These are phyloP conservation scores for Molorchus minor DNA, from an alignment of 2,888 invertebrate genomes.

Conservation along the genomic window DNA sequence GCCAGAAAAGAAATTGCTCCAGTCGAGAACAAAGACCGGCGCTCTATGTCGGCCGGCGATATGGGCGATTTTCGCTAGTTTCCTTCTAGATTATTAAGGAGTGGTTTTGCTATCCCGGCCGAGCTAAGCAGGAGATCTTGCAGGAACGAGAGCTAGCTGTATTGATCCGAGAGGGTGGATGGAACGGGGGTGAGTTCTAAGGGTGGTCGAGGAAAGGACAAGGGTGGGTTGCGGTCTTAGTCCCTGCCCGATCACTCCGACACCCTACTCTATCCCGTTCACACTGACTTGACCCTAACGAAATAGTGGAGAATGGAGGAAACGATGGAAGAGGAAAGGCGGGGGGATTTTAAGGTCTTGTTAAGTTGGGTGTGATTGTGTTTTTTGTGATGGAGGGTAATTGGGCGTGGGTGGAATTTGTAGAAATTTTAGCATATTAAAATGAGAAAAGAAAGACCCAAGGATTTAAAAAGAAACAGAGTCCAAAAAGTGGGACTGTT, in stretches of 20 bases:
- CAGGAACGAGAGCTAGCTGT: slow-evolving; percentile 64
- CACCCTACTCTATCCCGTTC: slow-evolving; percentile 52
- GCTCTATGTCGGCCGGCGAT: slow-evolving; percentile 40
- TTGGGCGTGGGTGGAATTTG: no score
- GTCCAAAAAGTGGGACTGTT: no score
- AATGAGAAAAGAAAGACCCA: no score
- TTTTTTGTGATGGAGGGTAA: not conserved
- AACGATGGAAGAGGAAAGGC: slow-evolving; percentile 30
- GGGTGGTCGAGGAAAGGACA: slow-evolving; percentile 62
- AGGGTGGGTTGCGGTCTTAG: slow-evolving; percentile 64
- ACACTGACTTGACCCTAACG: slow-evolving; percentile 52
- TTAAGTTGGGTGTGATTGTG: slow-evolving; percentile 2
- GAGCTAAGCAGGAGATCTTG: slow-evolving; percentile 65
- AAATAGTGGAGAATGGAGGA: slow-evolving; percentile 42
- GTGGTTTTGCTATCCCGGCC: slow-evolving; percentile 62
- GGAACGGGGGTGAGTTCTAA: slow-evolving; percentile 54
- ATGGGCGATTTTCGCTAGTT: slow-evolving; percentile 53
- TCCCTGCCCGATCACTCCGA: slow-evolving; percentile 58
- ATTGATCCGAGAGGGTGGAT: slow-evolving; percentile 60
- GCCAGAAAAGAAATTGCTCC: slow-evolving; percentile 43
- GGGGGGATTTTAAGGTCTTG: slow-evolving; percentile 21
- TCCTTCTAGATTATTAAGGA: slow-evolving; percentile 61
- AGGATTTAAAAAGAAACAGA: no score
- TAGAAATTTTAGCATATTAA: no score
- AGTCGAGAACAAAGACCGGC: slow-evolving; percentile 49